Evolutionary conservation across 2,797 vertebrate genomes (phyloP).

Genomic region (Ammospiza maritima): DNA sequence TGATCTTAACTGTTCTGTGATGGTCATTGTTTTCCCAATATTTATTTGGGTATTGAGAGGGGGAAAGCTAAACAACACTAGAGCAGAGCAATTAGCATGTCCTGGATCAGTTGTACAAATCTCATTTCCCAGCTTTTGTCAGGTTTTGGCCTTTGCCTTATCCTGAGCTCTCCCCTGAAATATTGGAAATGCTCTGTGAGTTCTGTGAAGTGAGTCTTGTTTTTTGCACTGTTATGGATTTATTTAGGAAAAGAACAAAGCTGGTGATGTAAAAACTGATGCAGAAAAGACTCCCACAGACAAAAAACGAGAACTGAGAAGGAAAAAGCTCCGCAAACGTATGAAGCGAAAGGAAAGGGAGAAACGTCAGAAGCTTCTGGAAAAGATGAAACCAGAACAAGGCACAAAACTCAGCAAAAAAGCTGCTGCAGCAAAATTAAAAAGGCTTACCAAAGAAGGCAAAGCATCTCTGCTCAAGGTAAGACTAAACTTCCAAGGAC

Average conservation of each 20-base stretch:
- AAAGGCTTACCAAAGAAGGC: conserved; percentile 87
- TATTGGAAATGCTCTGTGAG: background rate
- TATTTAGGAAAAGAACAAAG: conserved; percentile 88
- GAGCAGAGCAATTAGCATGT: background rate
- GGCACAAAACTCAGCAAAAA: conserved; percentile 80
- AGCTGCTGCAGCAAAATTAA: conserved; percentile 80
- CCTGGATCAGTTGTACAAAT: background rate
- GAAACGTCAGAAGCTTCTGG: conserved; percentile 83
- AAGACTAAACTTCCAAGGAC: background rate
- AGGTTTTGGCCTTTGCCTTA: background rate
- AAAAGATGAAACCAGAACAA: conserved; percentile 75
- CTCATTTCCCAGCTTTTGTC: background rate
- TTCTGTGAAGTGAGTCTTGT: background rate
- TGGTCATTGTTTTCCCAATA: background rate
- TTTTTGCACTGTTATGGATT: background rate
- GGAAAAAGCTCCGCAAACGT: conserved; percentile 86
- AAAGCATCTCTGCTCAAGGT: conserved; percentile 90
- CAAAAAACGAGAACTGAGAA: conserved; percentile 91
- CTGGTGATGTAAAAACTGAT: conserved; percentile 86
- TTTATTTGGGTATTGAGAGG: background rate
- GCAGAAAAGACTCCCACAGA: conserved; percentile 91
- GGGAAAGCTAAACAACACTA: background rate
- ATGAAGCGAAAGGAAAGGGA: conserved; percentile 86
- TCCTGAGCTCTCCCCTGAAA: background rate
- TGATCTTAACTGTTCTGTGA: background rate